Evolutionary conservation across 1,140 invertebrate genomes (phyloP).

Genomic region (Dermatophagoides farinae): DNA sequence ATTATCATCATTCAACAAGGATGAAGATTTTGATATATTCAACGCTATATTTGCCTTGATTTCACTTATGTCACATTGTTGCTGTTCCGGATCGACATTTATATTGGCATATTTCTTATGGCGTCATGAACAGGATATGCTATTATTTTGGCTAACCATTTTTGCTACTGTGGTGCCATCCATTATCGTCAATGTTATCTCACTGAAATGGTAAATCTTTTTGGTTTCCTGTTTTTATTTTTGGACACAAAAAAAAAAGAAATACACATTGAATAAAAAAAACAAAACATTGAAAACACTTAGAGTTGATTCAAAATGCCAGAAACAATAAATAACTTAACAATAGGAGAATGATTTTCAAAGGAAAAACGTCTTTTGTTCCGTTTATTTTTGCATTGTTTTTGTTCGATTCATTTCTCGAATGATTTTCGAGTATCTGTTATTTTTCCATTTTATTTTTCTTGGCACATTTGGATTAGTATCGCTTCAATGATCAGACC

Average conservation of each 20-base stretch:
- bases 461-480: too few relatives aligned
- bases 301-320: too few relatives aligned
- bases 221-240: constrained; percentile 3
- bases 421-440: too few relatives aligned
- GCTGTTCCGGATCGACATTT: constrained; percentile 15
- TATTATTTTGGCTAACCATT: constrained; percentile 18
- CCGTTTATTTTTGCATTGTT: too few relatives aligned
- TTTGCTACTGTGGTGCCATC: constrained; percentile 17
- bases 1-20: background rate
- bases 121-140: constrained; percentile 13
- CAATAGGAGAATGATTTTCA: too few relatives aligned
- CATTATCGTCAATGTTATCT: constrained; percentile 18
- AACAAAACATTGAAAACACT: too few relatives aligned
- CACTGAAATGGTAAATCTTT: constrained; percentile 19
- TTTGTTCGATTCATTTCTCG: too few relatives aligned
- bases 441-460: too few relatives aligned
- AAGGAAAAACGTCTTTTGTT: too few relatives aligned
- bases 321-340: too few relatives aligned
- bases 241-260: background rate
- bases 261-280: too few relatives aligned
- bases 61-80: constrained; percentile 14
- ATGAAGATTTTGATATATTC: constrained; percentile 11
- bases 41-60: constrained; percentile 16
- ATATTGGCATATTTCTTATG: constrained; percentile 18
- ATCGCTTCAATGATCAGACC: too few relatives aligned